phyloP scores from a whole-genome alignment of 2,888 invertebrate genomes.

The Diabrotica balteata region DNA sequence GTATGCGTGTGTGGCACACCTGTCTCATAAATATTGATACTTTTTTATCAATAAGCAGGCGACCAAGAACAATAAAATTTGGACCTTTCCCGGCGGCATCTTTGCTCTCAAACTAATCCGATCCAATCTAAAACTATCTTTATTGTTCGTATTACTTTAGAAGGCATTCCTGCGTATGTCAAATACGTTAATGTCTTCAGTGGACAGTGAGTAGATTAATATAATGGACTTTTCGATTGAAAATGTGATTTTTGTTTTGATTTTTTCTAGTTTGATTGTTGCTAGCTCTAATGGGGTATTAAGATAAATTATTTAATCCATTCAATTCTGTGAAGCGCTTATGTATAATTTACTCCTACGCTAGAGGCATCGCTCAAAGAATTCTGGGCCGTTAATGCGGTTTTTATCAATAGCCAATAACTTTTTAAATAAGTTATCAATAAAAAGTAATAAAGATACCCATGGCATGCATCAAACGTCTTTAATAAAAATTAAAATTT shows the following conservation, averaged over 20 bases:
- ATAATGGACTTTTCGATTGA: constrained; percentile 17
- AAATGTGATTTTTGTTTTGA: constrained; percentile 9
- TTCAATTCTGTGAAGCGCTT: constrained; percentile 12
- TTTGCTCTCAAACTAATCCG: constrained; percentile 7
- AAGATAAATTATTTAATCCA: constrained; percentile 21
- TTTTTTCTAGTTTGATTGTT: constrained; percentile 7
- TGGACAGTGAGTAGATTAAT: constrained; percentile 22
- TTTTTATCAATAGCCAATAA: constrained; percentile 1
- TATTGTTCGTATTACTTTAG: constrained; percentile 24
- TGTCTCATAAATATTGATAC: constrained; percentile 23
- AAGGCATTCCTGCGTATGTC: constrained; percentile 16
- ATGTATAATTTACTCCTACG: constrained; percentile 2
- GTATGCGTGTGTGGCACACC: constrained; percentile 15
- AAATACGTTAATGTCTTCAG: constrained; percentile 26
- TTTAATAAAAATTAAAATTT: too few relatives aligned
- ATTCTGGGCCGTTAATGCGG: neutral
- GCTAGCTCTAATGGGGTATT: constrained; percentile 17
- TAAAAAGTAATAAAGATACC: neutral
- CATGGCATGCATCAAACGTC: too few relatives aligned
- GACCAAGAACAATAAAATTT: constrained; percentile 22
- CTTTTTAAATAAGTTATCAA: neutral
- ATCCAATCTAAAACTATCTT: constrained; percentile 14
- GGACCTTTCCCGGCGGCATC: constrained; percentile 14
- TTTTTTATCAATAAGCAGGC: constrained; percentile 20
- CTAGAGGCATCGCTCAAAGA: neutral